Evolutionary conservation across 2,888 invertebrate genomes (phyloP).

Genomic region (Bursaphelenchus okinawaensis): DNA sequence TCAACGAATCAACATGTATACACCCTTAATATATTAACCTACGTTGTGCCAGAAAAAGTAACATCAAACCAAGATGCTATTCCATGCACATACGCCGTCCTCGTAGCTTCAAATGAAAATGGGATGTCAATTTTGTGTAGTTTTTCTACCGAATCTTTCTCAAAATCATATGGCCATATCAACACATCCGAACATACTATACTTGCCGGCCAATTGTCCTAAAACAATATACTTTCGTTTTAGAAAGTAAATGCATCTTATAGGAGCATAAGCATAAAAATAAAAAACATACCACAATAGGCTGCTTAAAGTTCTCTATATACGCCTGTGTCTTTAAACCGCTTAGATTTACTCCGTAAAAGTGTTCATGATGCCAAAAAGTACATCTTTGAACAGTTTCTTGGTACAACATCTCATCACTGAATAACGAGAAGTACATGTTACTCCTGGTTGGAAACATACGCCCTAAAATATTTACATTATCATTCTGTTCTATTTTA

Average conservation of each 20-base stretch:
- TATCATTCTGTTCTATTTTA: no score
- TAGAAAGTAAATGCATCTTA: no score
- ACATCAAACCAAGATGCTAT: slow-evolving; percentile 98
- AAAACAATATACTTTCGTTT: no score
- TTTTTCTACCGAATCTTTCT: slow-evolving; percentile 83
- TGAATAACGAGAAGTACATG: slow-evolving; percentile 91
- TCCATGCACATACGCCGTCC: slow-evolving; percentile 90
- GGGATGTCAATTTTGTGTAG: slow-evolving; percentile 91
- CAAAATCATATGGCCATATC: slow-evolving; percentile 86
- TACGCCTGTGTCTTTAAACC: slow-evolving; percentile 84
- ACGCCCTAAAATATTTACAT: background rate
- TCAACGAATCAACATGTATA: background rate
- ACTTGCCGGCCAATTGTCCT: slow-evolving; percentile 91
- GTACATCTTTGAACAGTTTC: background rate
- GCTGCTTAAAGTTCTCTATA: slow-evolving; percentile 94
- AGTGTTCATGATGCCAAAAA: slow-evolving; percentile 90
- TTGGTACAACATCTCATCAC: slow-evolving; percentile 92
- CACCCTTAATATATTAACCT: slow-evolving; percentile 15
- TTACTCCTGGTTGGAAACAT: background rate
- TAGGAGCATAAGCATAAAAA: slow-evolving; percentile 13
- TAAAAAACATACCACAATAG: slow-evolving; percentile 69
- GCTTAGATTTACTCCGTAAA: slow-evolving; percentile 92
- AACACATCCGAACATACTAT: slow-evolving; percentile 92
- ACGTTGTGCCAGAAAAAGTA: slow-evolving; percentile 75
- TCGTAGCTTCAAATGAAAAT: slow-evolving; percentile 81